These are phyloP conservation scores for Euphonia xanthogaster DNA, from an alignment of 2,797 vertebrate species.

Conservation along the genomic window DNA sequence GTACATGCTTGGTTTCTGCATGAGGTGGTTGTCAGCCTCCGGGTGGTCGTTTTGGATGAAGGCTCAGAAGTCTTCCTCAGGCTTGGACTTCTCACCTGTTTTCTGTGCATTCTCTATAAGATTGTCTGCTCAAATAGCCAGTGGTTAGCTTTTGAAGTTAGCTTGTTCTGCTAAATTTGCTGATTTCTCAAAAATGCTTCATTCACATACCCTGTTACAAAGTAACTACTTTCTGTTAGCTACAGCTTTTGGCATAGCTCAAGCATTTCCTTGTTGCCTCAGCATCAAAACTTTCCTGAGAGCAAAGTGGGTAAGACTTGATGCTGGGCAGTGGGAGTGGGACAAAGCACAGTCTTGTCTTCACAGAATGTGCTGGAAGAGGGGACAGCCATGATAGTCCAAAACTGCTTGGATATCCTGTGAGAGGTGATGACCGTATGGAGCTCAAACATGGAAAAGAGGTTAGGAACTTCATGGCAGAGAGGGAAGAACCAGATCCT, in stretches of 20 bases:
- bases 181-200: not conserved
- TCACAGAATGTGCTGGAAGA: not conserved
- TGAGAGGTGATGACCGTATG: not conserved
- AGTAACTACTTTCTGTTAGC: too few species aligned
- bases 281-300: not conserved
- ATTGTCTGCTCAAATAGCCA: not conserved
- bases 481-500: not conserved
- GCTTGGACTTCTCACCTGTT: not conserved
- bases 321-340: fast-evolving
- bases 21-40: not conserved
- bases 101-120: not conserved
- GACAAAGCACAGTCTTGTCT: not conserved
- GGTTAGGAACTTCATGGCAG: not conserved
- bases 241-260: not conserved
- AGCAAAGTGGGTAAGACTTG: not conserved
- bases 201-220: not conserved
- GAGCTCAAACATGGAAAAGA: not conserved
- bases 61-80: not conserved
- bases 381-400: not conserved
- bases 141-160: too few species aligned
- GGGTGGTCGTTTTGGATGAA: not conserved
- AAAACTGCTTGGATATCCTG: not conserved
- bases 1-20: not conserved
- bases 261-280: not conserved
- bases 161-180: not conserved